phyloP scores from a whole-genome alignment of 2,797 vertebrate genomes.

The Labeo calbasu region DNA sequence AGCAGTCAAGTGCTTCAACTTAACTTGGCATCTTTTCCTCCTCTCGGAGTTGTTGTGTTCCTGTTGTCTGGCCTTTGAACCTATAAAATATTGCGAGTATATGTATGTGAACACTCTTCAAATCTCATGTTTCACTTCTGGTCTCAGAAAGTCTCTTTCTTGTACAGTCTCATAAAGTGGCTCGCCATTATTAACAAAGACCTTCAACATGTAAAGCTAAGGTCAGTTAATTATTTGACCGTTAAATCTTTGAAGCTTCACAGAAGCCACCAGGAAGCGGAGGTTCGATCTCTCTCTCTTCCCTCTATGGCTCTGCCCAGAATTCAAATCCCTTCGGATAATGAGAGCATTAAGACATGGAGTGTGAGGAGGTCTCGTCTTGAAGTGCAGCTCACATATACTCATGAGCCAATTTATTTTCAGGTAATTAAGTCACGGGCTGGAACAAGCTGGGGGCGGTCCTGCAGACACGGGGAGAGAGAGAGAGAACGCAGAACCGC shows the following conservation, averaged over 20 bases:
- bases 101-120: background rate
- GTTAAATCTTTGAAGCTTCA: constrained; percentile 56
- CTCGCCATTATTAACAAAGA: constrained; percentile 55
- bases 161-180: constrained; percentile 46
- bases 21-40: background rate
- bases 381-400: constrained; percentile 67
- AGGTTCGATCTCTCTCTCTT: constrained; percentile 47
- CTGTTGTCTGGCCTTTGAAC: background rate
- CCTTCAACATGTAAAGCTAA: constrained; percentile 54
- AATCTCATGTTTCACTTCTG: background rate
- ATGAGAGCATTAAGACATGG: constrained; percentile 69
- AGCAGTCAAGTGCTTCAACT: background rate
- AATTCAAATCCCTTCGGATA: constrained; percentile 68
- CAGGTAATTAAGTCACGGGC: constrained; percentile 68
- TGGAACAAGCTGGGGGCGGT: constrained; percentile 56
- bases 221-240: constrained; percentile 58
- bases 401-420: constrained; percentile 68
- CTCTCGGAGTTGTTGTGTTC: background rate
- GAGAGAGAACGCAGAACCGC: constrained; percentile 6
- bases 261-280: constrained; percentile 42
- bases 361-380: constrained; percentile 67
- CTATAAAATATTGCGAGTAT: background rate
- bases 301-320: constrained; percentile 35
- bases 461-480: constrained; percentile 24
- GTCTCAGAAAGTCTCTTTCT: constrained; percentile 19